Conservation (phyloP, 2,797 vertebrate species). For the Graptemys geographica region DNA sequence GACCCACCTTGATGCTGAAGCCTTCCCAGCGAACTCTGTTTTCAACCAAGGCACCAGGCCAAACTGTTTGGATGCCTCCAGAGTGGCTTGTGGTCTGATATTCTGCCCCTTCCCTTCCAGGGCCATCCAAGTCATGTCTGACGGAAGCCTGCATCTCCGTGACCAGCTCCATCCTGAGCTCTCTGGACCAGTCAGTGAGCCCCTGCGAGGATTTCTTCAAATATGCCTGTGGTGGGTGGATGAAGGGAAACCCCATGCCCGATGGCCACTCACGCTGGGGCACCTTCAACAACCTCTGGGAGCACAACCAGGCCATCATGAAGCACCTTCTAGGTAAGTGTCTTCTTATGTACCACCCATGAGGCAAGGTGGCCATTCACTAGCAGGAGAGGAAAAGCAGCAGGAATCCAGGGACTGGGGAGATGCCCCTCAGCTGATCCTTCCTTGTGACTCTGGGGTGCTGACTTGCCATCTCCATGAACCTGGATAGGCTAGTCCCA, state of each 20-base stretch:
- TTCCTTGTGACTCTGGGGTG: neutral
- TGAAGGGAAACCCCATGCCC: conserved; percentile 93
- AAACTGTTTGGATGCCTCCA: neutral
- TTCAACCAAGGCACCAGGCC: neutral
- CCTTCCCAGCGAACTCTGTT: neutral
- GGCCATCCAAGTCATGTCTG: conserved; percentile 85
- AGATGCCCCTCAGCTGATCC: neutral
- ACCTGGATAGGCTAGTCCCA: neutral
- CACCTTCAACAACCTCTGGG: conserved; percentile 97
- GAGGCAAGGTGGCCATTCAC: neutral
- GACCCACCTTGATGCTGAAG: neutral
- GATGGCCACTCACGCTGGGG: conserved; percentile 97
- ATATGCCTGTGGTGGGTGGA: conserved; percentile 96
- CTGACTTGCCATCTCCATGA: neutral
- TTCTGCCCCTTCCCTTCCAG: conserved; percentile 71
- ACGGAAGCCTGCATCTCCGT: conserved; percentile 91
- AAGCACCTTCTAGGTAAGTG: conserved; percentile 93
- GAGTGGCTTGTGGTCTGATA: neutral
- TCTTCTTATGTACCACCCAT: neutral
- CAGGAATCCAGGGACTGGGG: neutral
- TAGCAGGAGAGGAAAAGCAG: neutral
- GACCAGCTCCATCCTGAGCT: conserved; percentile 88
- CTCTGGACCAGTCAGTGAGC: conserved; percentile 90
- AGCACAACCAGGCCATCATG: conserved; percentile 96
- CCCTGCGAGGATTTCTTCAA: conserved; percentile 96